Base-by-base conservation (phyloP, 2,888 invertebrate genomes). In the Ochropacha duplaris region DNA sequence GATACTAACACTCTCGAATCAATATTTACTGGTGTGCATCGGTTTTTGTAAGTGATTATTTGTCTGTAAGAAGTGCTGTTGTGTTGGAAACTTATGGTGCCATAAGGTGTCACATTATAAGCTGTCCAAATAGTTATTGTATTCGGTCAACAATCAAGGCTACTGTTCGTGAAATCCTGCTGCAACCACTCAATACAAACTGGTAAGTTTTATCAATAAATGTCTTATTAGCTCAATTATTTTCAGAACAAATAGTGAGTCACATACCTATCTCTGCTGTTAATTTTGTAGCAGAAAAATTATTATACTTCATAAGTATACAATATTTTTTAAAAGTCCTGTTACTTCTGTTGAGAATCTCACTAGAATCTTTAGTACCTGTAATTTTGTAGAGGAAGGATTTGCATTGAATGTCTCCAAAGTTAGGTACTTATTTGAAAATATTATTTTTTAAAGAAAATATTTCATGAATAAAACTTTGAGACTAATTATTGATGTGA, bases 101-200 rank as follows among this genome's bases (percentile, higher is more conserved):
- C 52, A 61, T 50, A 16, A 12, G 22, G 22, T 24, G 36, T 62
- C 34, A 36, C 55, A 31, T 31, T 31, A 2, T 58, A 50, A 60
- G 58, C 61, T 70, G 64, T 55, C 51, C 49, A 66, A 76, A 71
- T 69, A 76, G 68, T 68, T 60, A 66, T 69, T 68, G 63, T 76
- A 67, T 74, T 73, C 60, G 72, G 67, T 71, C 72, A 71, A 68
- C 71, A 72, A 74, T 74, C 84, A 84, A 86, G 85, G 83, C 78
- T 81, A 74, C 58, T 57, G 65, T 66, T 57, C 57, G 68, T 61
- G 64, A 65, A 69, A 70, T 68, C 68, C 65, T 68, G 66, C 61
- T 66, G 61, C 64, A 65, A 64, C 63, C 63, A 63, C 64, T 55
- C 59, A 58, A 59, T 65, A 55, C 57, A 65, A 66, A 66, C 62